phyloP scores from a whole-genome alignment of 2,113 vertebrate genomes.

The Sminthopsis crassicaudata region DNA sequence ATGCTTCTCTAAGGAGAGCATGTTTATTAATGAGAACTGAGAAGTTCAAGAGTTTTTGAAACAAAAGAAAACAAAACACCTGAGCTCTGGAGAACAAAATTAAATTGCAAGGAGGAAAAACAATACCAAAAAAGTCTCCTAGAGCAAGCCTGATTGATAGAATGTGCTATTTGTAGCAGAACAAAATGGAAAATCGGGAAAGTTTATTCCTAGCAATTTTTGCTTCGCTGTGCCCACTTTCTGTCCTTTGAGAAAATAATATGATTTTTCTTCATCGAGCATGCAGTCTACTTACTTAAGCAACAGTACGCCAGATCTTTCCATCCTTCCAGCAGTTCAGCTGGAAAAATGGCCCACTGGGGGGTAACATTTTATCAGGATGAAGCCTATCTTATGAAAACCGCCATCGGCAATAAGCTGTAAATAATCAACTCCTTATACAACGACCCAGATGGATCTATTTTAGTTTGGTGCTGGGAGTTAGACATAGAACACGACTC shows the following conservation, averaged over 20 bases:
- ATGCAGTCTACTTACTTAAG: slow-evolving; percentile 84
- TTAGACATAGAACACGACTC: slow-evolving; percentile 51
- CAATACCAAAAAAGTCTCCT: slow-evolving; percentile 74
- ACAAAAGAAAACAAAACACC: slow-evolving; percentile 46
- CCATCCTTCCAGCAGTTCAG: slow-evolving; percentile 79
- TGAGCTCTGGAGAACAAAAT: slow-evolving; percentile 79
- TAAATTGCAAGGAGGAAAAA: slow-evolving; percentile 74
- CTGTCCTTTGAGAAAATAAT: slow-evolving; percentile 85
- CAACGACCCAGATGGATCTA: slow-evolving; percentile 23
- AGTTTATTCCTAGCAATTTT: slow-evolving; percentile 84
- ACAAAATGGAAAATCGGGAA: slow-evolving; percentile 78
- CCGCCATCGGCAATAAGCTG: slow-evolving; percentile 78
- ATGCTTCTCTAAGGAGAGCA: slow-evolving; percentile 56
- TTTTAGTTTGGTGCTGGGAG: slow-evolving; percentile 37
- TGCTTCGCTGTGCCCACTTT: slow-evolving; percentile 79
- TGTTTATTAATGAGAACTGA: slow-evolving; percentile 63
- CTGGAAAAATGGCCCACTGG: slow-evolving; percentile 79
- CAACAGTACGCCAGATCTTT: slow-evolving; percentile 82
- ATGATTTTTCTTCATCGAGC: slow-evolving; percentile 79
- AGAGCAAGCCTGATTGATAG: slow-evolving; percentile 83
- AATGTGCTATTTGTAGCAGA: slow-evolving; percentile 80
- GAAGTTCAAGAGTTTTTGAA: slow-evolving; percentile 67
- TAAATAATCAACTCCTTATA: slow-evolving; percentile 57
- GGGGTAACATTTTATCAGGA: slow-evolving; percentile 84
- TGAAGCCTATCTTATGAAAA: slow-evolving; percentile 81